phyloP scores from a whole-genome alignment of 1,140 invertebrate genomes.

The Mylabris phalerata region DNA sequence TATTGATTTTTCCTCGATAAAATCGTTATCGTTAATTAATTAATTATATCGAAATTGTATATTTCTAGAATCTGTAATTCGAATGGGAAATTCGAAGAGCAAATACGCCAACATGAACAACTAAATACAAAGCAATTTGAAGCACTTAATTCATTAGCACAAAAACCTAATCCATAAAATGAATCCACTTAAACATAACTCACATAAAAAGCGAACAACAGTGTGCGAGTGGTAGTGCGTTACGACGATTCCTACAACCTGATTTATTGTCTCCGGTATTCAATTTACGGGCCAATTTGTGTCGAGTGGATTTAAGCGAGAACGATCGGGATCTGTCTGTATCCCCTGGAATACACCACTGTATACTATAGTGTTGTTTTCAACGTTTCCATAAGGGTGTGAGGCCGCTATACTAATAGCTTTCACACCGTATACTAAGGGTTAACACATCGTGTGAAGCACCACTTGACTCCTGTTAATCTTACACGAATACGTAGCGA shows the following conservation, averaged over 20 bases:
- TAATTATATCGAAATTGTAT: too few species aligned
- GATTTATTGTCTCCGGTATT: conserved; percentile 39
- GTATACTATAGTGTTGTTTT: background rate
- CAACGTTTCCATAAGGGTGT: background rate
- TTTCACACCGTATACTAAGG: conserved; percentile 28
- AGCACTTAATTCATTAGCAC: conserved; percentile 35
- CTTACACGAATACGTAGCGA: conserved; percentile 14
- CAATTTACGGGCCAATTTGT: conserved; percentile 41
- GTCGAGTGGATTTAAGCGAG: conserved; percentile 35
- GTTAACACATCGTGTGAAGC: conserved; percentile 40
- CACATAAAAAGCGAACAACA: conserved; percentile 25
- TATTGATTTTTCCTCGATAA: too few species aligned
- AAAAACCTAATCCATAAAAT: conserved; percentile 38
- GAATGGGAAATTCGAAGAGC: too few species aligned
- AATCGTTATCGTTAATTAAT: too few species aligned
- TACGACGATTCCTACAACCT: conserved; percentile 26
- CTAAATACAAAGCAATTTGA: too few species aligned
- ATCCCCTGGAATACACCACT: background rate
- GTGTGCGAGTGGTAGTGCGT: conserved; percentile 21
- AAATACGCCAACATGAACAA: background rate
- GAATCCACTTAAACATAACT: conserved; percentile 38
- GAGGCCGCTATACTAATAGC: conserved; percentile 26
- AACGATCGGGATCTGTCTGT: conserved; percentile 25
- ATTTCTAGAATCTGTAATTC: too few species aligned
- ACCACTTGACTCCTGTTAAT: conserved; percentile 37